Evolutionary conservation across 2,113 vertebrate genomes (phyloP).

Genomic region (Gallinago media): DNA sequence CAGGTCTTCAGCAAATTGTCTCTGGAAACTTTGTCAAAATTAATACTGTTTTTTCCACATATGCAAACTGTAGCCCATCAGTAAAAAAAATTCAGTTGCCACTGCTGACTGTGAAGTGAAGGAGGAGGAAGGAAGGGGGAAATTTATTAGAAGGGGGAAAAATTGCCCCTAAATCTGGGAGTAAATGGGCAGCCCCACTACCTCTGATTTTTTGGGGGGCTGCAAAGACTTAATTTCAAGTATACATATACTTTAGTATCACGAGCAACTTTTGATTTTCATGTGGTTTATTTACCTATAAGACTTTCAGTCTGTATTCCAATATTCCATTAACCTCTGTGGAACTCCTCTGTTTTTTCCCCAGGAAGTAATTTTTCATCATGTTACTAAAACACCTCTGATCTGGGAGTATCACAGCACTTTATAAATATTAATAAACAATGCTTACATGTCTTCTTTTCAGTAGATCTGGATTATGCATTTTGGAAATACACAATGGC

Average conservation of each 20-base stretch:
- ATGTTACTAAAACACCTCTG: neutral
- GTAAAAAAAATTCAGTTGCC: neutral
- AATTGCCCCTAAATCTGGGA: neutral
- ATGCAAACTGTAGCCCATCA: neutral
- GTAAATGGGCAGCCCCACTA: neutral
- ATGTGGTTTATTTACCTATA: neutral
- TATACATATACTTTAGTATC: neutral
- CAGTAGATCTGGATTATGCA: neutral
- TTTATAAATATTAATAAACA: slow-evolving; percentile 25
- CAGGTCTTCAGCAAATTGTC: neutral
- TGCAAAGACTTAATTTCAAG: neutral
- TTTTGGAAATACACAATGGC: neutral
- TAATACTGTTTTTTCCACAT: neutral
- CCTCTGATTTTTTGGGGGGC: neutral
- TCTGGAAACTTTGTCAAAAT: neutral
- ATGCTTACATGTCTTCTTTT: neutral
- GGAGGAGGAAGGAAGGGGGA: neutral
- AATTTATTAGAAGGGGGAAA: neutral
- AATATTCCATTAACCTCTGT: neutral
- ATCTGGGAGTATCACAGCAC: neutral
- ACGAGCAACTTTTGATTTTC: neutral
- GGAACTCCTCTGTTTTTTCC: neutral
- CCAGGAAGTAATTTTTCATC: neutral
- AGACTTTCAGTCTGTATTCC: neutral
- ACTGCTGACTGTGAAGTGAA: neutral